A percentile compares a stretch with the other conserved stretches of the same genome.
phyloP scores from a whole-genome alignment of 2,797 vertebrate species.

The Tinamus major region DNA sequence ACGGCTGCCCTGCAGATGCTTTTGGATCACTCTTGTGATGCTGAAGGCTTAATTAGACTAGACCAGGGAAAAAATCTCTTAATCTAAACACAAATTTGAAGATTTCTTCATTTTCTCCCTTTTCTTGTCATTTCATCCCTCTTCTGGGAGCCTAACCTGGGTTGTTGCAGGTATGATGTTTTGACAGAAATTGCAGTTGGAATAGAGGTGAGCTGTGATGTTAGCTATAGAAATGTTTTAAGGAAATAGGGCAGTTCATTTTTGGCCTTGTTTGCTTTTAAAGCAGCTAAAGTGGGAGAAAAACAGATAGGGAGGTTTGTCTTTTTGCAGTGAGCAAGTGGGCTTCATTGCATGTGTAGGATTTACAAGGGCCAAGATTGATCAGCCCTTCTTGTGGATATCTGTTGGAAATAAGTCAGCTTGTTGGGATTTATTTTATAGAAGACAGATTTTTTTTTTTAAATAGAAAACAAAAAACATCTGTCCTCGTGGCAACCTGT shows the following conservation, averaged over 20 bases:
- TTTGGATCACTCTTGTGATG: neutral
- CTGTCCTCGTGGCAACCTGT: constrained; percentile 47
- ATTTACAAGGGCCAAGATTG: neutral
- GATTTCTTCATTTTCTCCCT: neutral
- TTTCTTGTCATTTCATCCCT: too few relatives aligned
- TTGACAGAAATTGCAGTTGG: neutral
- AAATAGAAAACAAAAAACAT: constrained; percentile 16
- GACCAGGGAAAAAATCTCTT: neutral
- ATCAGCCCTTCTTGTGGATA: neutral
- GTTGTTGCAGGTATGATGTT: neutral
- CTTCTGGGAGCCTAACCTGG: neutral
- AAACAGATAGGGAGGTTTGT: neutral
- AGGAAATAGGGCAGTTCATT: neutral
- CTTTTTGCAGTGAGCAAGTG: neutral
- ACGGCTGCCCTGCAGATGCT: neutral
- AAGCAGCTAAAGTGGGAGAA: neutral
- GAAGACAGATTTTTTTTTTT: neutral
- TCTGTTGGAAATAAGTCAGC: neutral
- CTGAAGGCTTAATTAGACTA: neutral
- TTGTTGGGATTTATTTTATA: neutral
- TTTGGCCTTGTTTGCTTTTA: neutral
- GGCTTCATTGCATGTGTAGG: neutral
- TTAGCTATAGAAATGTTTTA: neutral
- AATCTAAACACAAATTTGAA: neutral
- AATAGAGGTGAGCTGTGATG: neutral